Evolutionary conservation across 2,113 vertebrate genomes (phyloP).

Genomic region (Gymnarchus niloticus): DNA sequence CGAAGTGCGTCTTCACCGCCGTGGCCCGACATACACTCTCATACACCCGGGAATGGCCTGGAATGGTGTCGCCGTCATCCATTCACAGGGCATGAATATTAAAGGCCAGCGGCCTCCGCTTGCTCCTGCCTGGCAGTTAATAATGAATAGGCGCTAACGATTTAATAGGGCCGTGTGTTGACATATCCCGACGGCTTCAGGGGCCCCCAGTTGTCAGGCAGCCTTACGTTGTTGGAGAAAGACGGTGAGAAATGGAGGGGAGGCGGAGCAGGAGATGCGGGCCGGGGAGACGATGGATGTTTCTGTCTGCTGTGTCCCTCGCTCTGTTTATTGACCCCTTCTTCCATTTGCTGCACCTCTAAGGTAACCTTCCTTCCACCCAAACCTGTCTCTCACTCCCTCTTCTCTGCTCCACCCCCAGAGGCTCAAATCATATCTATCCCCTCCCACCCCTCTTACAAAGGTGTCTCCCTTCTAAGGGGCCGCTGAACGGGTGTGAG

Average conservation of each 20-base stretch:
- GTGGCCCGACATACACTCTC: neutral
- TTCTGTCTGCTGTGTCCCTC: neutral
- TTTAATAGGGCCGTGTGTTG: conserved; percentile 56
- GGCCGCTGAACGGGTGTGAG: neutral
- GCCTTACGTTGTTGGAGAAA: conserved; percentile 24
- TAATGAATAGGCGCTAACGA: conserved; percentile 61
- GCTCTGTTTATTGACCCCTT: too few species aligned
- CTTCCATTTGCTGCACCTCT: neutral
- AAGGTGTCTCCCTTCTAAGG: neutral
- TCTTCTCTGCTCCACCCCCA: conserved; percentile 9
- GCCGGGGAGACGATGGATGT: neutral
- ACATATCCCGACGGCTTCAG: conserved; percentile 49
- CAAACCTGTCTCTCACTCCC: neutral
- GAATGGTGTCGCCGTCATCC: conserved; percentile 42
- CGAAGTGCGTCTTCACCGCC: conserved; percentile 30
- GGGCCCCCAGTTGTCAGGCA: conserved; percentile 34
- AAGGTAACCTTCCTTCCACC: conserved; percentile 1
- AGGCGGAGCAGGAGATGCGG: conserved; percentile 33
- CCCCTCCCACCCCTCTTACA: neutral
- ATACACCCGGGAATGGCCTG: conserved; percentile 32
- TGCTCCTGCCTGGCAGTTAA: conserved; percentile 47
- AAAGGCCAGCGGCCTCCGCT: conserved; percentile 44
- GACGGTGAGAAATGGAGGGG: conserved; percentile 35
- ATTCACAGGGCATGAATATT: conserved; percentile 56
- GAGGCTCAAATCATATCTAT: neutral